These are phyloP conservation scores for Perizoma affinitatum DNA, from an alignment of 2,888 invertebrate genomes.

Conservation along the genomic window DNA sequence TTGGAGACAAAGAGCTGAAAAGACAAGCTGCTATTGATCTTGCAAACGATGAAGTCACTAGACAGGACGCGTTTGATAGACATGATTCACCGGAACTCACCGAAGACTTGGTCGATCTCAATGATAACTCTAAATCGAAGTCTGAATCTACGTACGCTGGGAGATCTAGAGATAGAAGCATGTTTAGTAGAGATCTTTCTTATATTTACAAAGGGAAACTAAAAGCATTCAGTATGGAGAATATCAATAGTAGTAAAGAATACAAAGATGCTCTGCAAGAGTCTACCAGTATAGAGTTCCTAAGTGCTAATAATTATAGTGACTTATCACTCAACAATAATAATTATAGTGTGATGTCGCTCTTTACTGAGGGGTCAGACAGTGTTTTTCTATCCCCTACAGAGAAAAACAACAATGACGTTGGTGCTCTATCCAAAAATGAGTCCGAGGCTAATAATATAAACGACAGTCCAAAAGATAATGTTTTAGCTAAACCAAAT, in stretches of 20 bases:
- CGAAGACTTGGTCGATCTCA: constrained; percentile 45
- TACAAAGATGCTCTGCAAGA: constrained; percentile 67
- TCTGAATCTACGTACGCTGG: constrained; percentile 53
- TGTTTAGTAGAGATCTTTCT: constrained; percentile 60
- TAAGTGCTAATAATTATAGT: constrained; percentile 53
- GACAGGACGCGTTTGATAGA: constrained; percentile 54
- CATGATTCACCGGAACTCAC: constrained; percentile 41
- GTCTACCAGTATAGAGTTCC: constrained; percentile 72
- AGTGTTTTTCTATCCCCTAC: constrained; percentile 60
- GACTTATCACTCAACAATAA: constrained; percentile 54
- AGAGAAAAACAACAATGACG: constrained; percentile 54
- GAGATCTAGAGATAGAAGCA: constrained; percentile 52
- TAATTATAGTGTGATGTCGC: constrained; percentile 55
- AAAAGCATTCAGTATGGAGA: constrained; percentile 74
- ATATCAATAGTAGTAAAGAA: constrained; percentile 57
- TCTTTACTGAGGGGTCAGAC: constrained; percentile 69
- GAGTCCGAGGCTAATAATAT: constrained; percentile 13
- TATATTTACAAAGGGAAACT: constrained; percentile 72
- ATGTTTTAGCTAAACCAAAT: constrained; percentile 29
- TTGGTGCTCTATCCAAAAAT: constrained; percentile 36
- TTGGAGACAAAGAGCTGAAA: constrained; percentile 58
- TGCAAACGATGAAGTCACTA: constrained; percentile 45
- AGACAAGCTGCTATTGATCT: constrained; percentile 69
- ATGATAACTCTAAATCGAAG: constrained; percentile 47
- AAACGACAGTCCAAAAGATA: constrained; percentile 22